These are phyloP conservation scores for Mormyrops boulengeri DNA, from an alignment of 2,797 vertebrate genomes.

Conservation along the genomic window DNA sequence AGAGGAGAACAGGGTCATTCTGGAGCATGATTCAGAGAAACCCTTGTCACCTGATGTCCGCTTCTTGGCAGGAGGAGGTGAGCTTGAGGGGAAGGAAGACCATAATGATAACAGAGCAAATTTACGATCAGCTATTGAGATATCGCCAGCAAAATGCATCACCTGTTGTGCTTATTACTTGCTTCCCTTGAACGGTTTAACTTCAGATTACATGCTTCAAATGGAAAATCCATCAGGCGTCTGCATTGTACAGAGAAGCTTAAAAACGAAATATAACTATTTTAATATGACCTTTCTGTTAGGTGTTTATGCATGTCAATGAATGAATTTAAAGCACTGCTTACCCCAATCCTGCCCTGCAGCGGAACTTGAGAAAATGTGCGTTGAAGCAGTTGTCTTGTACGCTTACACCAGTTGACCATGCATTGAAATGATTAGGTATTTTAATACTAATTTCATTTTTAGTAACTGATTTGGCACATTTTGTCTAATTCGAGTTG, in stretches of 20 bases:
- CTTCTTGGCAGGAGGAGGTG: background rate
- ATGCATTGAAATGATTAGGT: background rate
- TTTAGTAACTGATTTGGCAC: background rate
- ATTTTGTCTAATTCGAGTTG: background rate
- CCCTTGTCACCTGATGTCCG: background rate
- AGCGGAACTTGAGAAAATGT: background rate
- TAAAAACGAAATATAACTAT: background rate
- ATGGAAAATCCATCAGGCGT: background rate
- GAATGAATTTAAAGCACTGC: background rate
- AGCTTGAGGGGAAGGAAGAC: background rate
- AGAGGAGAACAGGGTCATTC: background rate
- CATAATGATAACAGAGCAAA: background rate
- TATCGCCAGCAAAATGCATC: background rate
- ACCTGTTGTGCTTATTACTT: background rate
- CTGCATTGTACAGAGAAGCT: background rate
- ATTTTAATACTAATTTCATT: background rate
- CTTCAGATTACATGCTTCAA: background rate
- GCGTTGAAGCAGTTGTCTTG: background rate
- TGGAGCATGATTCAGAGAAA: background rate
- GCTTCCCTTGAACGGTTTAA: background rate
- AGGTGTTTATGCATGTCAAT: background rate
- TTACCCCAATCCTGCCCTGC: background rate
- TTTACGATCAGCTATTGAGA: background rate
- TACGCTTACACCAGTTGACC: background rate
- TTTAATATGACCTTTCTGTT: background rate